Base-by-base conservation (phyloP, 2,888 invertebrate genomes). In the Diarsia dahlii region DNA sequence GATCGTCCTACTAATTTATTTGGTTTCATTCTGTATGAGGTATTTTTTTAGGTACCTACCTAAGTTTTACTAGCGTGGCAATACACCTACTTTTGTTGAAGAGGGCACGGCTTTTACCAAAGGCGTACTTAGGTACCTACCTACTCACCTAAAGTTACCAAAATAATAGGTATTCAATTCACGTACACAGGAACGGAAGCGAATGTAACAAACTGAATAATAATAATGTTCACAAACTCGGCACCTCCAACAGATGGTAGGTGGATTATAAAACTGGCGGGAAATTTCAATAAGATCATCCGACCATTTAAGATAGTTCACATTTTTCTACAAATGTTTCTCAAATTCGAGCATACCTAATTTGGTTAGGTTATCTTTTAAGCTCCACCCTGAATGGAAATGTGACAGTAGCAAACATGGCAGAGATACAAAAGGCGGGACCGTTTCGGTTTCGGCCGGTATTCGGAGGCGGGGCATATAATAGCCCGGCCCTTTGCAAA, bases 401-500 rank as follows among this genome's bases (percentile, higher is more conserved):
- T 90, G 90, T 91, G 91, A 90, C 91, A 90, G 90, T 84, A 90
- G 91, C 87, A 91, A 95, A 94, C 91, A 95, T 95, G 95, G 95
- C 92, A 93, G 94, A 93, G 94, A 87, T 80, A 84, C 84, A 86
- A 88, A 77, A 92, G 94, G 94, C 92, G 86, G 93, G 89, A 78
- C 83, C 86, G 84, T 90, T 92, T 92, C 86, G 91, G 92, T 90
- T 93, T 92, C 87, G 91, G 92, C 82, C 87, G 90, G 89, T 86
- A 76, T 84, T 86, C 77, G 92, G 91, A 88, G 96, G 96, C 95
- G 96, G 92, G 92, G 95, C 93, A 74, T 83, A 83, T 84, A 75
- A 78, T 81, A 83, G 92, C 86, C 90, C 94, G 90, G 92, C 95
- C 96, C 94, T 95, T 95, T 95, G 90, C 95, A 96, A 96, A 96